Evolutionary conservation across 2,113 vertebrate genomes (phyloP).

Genomic region (Lamprologus callipterus): DNA sequence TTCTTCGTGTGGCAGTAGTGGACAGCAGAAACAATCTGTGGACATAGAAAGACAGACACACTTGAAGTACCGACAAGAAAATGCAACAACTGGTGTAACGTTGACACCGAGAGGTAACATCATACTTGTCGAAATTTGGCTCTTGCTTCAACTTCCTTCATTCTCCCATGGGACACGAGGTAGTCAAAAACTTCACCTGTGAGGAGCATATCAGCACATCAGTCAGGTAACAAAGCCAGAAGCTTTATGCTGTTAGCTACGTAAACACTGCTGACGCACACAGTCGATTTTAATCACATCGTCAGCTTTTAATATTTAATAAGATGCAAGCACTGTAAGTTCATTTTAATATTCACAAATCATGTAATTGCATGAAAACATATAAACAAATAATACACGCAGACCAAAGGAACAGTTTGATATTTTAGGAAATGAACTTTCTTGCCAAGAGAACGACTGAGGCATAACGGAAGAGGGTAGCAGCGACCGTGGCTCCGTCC

Average conservation of each 20-base stretch:
- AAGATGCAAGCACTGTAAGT: background rate
- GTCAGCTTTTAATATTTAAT: background rate
- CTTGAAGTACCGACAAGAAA: background rate
- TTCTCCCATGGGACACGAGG: slow-evolving; percentile 91
- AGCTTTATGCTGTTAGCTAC: background rate
- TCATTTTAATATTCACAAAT: background rate
- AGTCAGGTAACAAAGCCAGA: background rate
- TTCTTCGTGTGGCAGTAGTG: slow-evolving; percentile 95
- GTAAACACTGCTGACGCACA: background rate
- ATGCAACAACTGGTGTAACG: background rate
- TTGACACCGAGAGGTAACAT: background rate
- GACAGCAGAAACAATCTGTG: slow-evolving; percentile 88
- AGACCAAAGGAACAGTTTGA: background rate
- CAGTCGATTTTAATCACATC: background rate
- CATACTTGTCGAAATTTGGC: slow-evolving; percentile 77
- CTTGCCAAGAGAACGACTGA: background rate
- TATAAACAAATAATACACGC: background rate
- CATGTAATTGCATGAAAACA: background rate
- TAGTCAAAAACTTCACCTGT: slow-evolving; percentile 87
- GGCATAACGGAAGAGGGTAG: background rate
- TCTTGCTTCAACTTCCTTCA: slow-evolving; percentile 94
- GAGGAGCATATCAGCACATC: background rate
- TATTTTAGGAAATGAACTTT: background rate
- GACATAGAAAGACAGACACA: slow-evolving; percentile 21
- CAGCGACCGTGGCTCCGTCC: background rate